These are phyloP conservation scores for Acanthurus lineatus DNA, from an alignment of 2,797 vertebrate genomes.

Conservation along the genomic window DNA sequence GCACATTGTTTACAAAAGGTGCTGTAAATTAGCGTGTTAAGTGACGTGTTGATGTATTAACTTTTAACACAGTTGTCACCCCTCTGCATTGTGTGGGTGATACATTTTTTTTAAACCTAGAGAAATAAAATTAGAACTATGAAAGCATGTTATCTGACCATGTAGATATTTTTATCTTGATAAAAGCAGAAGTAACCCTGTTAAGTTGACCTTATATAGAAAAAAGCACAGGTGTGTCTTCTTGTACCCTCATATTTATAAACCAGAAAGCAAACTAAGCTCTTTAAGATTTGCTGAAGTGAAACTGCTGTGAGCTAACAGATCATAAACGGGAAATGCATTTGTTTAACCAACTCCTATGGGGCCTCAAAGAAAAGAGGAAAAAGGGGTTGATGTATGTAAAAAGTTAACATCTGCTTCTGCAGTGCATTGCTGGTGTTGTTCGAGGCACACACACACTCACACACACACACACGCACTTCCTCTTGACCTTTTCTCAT, in stretches of 20 bases:
- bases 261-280: background rate
- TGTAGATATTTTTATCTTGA: too few relatives aligned
- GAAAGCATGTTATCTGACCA: too few relatives aligned
- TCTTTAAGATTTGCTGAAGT: constrained; percentile 31
- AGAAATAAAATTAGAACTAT: too few relatives aligned
- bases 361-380: background rate
- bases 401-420: constrained; percentile 21
- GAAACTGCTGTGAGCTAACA: constrained; percentile 36
- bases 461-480: background rate
- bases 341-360: constrained; percentile 27
- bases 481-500: constrained; percentile 29
- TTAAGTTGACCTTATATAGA: background rate
- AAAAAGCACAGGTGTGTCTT: background rate
- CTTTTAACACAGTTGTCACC: too few relatives aligned
- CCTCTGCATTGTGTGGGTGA: too few relatives aligned
- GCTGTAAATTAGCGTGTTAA: too few relatives aligned
- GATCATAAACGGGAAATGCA: constrained; percentile 55
- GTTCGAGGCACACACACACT: background rate
- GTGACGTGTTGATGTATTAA: too few relatives aligned
- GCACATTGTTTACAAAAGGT: too few relatives aligned
- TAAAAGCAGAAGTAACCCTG: background rate
- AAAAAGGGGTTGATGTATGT: background rate
- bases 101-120: too few relatives aligned
- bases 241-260: background rate
- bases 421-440: background rate